These are phyloP conservation scores for Diorhabda elongata DNA, from an alignment of 1,140 invertebrate genomes.

Conservation along the genomic window DNA sequence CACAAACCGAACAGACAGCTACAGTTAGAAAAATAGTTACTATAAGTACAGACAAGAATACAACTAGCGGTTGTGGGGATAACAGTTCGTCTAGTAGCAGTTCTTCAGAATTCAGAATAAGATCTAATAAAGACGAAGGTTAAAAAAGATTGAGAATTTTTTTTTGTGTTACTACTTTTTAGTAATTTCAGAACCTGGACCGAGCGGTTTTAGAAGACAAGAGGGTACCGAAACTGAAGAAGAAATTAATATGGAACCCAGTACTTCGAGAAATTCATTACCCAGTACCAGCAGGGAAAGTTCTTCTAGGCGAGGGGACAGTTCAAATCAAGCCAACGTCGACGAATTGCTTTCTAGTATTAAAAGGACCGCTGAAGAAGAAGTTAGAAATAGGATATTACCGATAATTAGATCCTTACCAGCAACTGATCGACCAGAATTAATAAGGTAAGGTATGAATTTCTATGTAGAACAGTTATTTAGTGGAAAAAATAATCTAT, in stretches of 20 bases:
- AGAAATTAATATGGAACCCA: slow-evolving; percentile 3
- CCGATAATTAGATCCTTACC: slow-evolving; percentile 37
- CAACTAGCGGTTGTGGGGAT: neutral
- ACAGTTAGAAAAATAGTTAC: neutral
- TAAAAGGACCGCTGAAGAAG: slow-evolving; percentile 31
- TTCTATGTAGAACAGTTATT: no score
- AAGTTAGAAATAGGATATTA: slow-evolving; percentile 33
- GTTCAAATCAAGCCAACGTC: neutral
- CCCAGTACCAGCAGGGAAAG: neutral
- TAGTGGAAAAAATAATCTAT: no score
- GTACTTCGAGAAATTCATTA: slow-evolving; percentile 3
- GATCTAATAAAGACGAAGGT: neutral
- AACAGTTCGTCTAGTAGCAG: neutral
- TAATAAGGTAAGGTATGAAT: slow-evolving; percentile 29
- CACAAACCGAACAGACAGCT: neutral
- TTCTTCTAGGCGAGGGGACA: slow-evolving; percentile 3
- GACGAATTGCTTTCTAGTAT: slow-evolving; percentile 32
- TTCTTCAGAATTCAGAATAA: neutral
- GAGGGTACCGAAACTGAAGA: slow-evolving; percentile 4
- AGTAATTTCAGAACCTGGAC: neutral
- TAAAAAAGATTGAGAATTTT: neutral
- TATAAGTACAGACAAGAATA: neutral
- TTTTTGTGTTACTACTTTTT: neutral
- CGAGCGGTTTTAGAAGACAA: neutral
- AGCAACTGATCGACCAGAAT: slow-evolving; percentile 31